phyloP scores from a whole-genome alignment of 1,140 invertebrate genomes.

The Acyrthosiphon pisum region DNA sequence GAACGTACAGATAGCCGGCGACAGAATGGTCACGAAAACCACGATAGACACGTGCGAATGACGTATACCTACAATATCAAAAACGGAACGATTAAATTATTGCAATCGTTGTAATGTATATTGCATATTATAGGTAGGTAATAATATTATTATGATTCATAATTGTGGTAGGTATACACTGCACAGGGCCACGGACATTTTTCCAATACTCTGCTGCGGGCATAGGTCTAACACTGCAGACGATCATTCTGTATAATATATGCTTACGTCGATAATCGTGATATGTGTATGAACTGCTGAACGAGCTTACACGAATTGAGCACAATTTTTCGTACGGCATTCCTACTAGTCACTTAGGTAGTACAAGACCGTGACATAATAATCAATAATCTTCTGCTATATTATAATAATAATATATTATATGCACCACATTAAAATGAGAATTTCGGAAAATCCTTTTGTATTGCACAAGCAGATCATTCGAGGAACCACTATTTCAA shows the following conservation, averaged over 20 bases:
- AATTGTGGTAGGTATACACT: background rate
- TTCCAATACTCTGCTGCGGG: background rate
- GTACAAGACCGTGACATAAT: background rate
- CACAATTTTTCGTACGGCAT: background rate
- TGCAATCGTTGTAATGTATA: background rate
- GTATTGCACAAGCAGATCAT: too few relatives aligned
- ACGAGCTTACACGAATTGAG: background rate
- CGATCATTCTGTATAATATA: background rate
- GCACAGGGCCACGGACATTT: background rate
- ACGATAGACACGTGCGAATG: constrained; percentile 24
- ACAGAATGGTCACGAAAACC: constrained; percentile 18
- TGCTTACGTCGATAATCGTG: background rate
- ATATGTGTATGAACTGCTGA: background rate
- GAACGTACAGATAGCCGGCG: background rate
- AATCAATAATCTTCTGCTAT: background rate
- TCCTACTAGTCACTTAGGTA: background rate
- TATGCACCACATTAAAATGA: too few relatives aligned
- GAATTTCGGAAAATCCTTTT: too few relatives aligned
- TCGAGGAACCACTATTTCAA: too few relatives aligned
- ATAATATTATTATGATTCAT: background rate
- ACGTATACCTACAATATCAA: background rate
- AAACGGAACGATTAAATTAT: background rate
- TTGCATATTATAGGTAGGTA: background rate
- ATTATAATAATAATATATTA: too few relatives aligned
- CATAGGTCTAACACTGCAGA: background rate